These are phyloP conservation scores for Gorsachius goisagi DNA, from an alignment of 2,113 vertebrate genomes.

Conservation along the genomic window DNA sequence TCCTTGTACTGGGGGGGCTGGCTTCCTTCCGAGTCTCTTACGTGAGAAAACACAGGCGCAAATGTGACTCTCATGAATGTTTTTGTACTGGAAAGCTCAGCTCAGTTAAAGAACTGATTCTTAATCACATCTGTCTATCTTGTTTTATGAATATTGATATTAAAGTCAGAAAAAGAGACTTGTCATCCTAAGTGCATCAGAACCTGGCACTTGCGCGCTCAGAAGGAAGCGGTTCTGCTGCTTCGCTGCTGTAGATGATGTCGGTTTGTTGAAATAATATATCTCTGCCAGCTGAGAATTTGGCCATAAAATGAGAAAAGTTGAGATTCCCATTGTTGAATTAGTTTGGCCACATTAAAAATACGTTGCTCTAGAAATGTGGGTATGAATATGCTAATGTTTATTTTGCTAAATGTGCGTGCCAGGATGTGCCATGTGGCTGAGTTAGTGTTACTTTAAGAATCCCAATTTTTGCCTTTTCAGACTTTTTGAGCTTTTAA, in stretches of 20 bases:
- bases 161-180: constrained; percentile 45
- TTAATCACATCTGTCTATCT: constrained; percentile 43
- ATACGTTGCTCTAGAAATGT: constrained; percentile 55
- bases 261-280: constrained; percentile 43
- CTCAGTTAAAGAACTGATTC: neutral
- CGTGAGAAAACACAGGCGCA: neutral
- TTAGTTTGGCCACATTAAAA: constrained; percentile 63
- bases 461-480: constrained; percentile 62
- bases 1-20: neutral
- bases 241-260: constrained; percentile 27
- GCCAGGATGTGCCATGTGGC: constrained; percentile 62
- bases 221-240: neutral
- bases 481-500: constrained; percentile 64
- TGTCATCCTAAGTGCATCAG: constrained; percentile 18
- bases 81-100: neutral
- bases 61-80: neutral
- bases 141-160: constrained; percentile 66
- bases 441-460: constrained; percentile 65
- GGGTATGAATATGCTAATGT: constrained; percentile 66
- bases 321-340: constrained; percentile 62
- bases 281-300: constrained; percentile 59
- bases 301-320: constrained; percentile 44
- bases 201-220: constrained; percentile 33
- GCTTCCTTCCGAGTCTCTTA: neutral
- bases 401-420: constrained; percentile 53